Evolutionary conservation across 2,113 vertebrate genomes (phyloP).

Genomic region (Elaphurus davidianus): DNA sequence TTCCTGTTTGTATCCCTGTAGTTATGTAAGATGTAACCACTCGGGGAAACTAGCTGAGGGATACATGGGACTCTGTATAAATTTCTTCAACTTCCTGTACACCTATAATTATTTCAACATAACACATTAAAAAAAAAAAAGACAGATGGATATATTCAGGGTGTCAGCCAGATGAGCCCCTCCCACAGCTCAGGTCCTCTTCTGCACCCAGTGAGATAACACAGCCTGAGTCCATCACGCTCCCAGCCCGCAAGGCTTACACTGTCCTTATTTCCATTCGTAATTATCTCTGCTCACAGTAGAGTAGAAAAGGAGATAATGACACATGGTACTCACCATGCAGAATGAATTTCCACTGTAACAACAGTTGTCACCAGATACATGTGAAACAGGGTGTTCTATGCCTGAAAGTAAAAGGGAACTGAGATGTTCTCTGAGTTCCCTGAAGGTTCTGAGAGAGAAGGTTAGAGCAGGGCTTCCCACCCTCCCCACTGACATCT

Average conservation of each 20-base stretch:
- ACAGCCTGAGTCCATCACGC: rapidly evolving
- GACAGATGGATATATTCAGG: not conserved
- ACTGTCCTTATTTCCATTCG: not conserved
- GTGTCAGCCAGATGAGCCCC: not conserved
- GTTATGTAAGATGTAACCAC: not conserved
- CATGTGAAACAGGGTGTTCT: not conserved
- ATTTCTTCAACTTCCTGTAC: not conserved
- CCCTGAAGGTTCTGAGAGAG: not conserved
- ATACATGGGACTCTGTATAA: not conserved
- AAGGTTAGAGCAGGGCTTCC: not conserved
- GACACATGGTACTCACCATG: not conserved
- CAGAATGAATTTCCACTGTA: not conserved
- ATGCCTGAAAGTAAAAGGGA: conserved; percentile 30
- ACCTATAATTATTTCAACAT: not conserved
- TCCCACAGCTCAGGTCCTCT: not conserved
- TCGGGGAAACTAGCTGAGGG: not conserved
- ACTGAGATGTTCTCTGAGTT: not conserved
- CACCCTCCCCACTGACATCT: not conserved
- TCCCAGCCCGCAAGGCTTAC: not conserved
- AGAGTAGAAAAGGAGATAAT: not conserved
- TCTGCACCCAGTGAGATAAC: not conserved
- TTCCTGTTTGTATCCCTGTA: not conserved
- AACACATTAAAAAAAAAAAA: not conserved
- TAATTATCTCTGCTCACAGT: not conserved
- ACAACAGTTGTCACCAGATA: conserved; percentile 61